phyloP scores from a whole-genome alignment of 2,888 invertebrate genomes.

The Chaetoderma sp. region DNA sequence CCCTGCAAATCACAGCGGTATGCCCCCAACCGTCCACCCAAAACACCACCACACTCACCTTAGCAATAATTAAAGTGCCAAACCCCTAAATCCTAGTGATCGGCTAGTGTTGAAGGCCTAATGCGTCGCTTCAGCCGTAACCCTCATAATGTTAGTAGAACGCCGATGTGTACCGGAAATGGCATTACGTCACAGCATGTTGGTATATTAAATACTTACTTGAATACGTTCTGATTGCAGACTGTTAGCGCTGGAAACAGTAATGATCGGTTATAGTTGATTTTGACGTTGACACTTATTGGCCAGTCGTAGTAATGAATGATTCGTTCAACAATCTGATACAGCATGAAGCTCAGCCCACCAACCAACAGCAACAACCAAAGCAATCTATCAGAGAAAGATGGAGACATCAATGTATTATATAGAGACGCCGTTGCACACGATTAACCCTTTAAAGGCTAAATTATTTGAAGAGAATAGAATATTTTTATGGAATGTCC shows the following conservation, averaged over 20 bases:
- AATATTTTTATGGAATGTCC: no score
- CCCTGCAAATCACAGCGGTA: no score
- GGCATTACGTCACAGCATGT: background rate
- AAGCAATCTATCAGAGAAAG: slow-evolving; percentile 40
- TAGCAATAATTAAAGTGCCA: no score
- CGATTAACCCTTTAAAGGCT: background rate
- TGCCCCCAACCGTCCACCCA: no score
- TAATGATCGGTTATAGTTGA: slow-evolving; percentile 54
- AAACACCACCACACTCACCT: no score
- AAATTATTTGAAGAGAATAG: background rate
- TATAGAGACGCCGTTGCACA: background rate
- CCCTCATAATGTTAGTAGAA: no score
- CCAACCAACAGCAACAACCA: slow-evolving; percentile 45
- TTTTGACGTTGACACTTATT: slow-evolving; percentile 50
- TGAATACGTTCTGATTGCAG: slow-evolving; percentile 57
- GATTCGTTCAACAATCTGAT: slow-evolving; percentile 51
- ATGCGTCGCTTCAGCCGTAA: no score
- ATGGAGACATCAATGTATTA: background rate
- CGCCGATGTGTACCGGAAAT: no score
- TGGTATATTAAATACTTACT: slow-evolving; percentile 31
- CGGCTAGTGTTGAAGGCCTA: no score
- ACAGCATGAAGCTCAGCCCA: slow-evolving; percentile 41
- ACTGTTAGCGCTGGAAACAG: slow-evolving; percentile 50
- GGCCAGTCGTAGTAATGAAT: slow-evolving; percentile 47
- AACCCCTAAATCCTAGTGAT: no score